Evolutionary conservation across 2,113 vertebrate genomes (phyloP), one percentile per base, ranked within the genome.

Genomic region (Planiliza haematocheilus): DNA sequence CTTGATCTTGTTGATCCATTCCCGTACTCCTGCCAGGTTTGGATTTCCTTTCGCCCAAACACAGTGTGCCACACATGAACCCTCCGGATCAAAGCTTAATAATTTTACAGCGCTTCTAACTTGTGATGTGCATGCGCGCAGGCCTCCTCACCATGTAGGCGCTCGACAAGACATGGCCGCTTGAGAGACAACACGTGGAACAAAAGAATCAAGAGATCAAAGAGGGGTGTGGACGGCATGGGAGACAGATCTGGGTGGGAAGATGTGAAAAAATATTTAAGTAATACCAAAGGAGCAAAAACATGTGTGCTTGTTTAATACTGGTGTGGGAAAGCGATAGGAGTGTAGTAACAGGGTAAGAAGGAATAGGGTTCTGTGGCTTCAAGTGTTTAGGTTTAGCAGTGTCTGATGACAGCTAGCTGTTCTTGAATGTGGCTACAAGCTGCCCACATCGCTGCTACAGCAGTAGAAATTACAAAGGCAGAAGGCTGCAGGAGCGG

Each of bases 391-490:
- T 89, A 82, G 68, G 53, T 86, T 89, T 63, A 74, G 74, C 74
- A 68, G 62, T 34, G 30, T 83, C 66, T 78, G 91, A 88, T 92
- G 91, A 92, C 91, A 89, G 89, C 74, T 83, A 69, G 85, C 77
- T 72, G 64, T 48, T 90, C 67, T 84, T 81, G 70, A 86, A 86
- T 82, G 74, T 77, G 86, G 88, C 79, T 77, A 60, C 62, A 7
- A 8, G 61, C 82, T 85, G 68, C 84, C 87, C 83, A 68, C 86
- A 79, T 70, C 66, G 65, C 24, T 39, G 65, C 74, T 78, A 11
- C 45, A 68, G 66, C 37, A 50, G 36, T 38, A 37, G 24, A 59
- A 57, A 52, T 18, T 4, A 52, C 36, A n/a, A 38, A 43, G 18
- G 42, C 45, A 58, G 24, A 59, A 63, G 36, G 30, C 16, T 73